phyloP scores from a whole-genome alignment of 2,797 vertebrate genomes.

The Sternarchorhynchus goeldii region DNA sequence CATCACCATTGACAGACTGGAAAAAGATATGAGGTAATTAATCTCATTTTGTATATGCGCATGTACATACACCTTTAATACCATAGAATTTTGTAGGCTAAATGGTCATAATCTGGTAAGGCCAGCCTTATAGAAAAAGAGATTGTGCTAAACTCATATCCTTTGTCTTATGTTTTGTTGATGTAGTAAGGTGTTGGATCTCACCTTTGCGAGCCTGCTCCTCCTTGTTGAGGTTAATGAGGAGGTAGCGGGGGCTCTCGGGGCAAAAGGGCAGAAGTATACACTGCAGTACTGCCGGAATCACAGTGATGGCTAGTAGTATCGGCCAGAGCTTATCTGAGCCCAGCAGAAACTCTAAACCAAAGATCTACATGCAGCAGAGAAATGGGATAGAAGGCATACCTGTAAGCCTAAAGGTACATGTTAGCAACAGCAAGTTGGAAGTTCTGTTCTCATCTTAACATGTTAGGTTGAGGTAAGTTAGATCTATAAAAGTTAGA shows the following conservation, averaged over 20 bases:
- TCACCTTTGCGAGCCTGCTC: slow-evolving; percentile 84
- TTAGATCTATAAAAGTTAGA: neutral
- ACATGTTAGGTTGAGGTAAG: neutral
- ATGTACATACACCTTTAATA: neutral
- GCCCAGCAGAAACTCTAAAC: slow-evolving; percentile 83
- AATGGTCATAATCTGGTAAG: neutral
- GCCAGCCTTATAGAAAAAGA: neutral
- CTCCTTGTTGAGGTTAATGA: slow-evolving; percentile 85
- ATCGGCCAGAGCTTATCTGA: slow-evolving; percentile 81
- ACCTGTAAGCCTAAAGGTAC: neutral
- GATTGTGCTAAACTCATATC: neutral
- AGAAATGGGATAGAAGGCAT: slow-evolving; percentile 11
- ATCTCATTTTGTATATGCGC: neutral
- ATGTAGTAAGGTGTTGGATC: neutral
- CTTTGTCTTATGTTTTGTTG: neutral
- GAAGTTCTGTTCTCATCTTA: neutral
- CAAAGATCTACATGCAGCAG: slow-evolving; percentile 75
- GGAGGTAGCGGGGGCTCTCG: slow-evolving; percentile 87
- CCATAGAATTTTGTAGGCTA: neutral
- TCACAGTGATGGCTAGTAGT: slow-evolving; percentile 79
- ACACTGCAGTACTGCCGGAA: slow-evolving; percentile 81
- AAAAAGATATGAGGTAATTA: neutral
- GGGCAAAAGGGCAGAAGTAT: slow-evolving; percentile 86
- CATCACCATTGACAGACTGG: neutral
- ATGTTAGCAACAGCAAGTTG: slow-evolving; percentile 1